Evolutionary conservation across 2,888 invertebrate genomes (phyloP).

Genomic region (Diplazon laetatorius): DNA sequence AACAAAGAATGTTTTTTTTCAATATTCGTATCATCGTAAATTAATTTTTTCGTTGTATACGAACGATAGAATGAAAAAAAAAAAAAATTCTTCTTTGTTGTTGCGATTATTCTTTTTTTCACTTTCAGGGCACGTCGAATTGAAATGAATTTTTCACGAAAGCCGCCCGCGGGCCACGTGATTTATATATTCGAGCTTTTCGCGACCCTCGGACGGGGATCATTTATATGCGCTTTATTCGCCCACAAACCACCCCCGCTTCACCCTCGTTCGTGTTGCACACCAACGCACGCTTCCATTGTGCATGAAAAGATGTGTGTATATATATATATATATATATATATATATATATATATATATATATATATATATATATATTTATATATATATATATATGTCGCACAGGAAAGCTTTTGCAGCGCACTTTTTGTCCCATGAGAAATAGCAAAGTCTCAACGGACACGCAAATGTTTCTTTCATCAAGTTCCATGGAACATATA

Average conservation of each 20-base stretch:
- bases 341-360: background rate
- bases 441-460: constrained; percentile 16
- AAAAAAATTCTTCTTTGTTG: too few species aligned
- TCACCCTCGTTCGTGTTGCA: background rate
- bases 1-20: too few species aligned
- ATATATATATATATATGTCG: background rate
- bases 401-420: too few species aligned
- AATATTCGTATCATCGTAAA: background rate
- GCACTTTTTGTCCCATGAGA: constrained; percentile 18
- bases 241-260: background rate
- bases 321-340: background rate
- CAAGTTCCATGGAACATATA: constrained; percentile 7
- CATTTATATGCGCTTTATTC: constrained; percentile 22
- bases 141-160: too few species aligned
- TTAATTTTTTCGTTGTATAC: background rate
- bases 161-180: too few species aligned
- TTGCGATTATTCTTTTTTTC: too few species aligned
- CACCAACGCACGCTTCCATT: background rate
- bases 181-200: background rate
- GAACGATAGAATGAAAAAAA: too few species aligned
- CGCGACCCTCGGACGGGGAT: background rate
- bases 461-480: constrained; percentile 50
- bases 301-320: too few species aligned
- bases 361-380: background rate
- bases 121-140: too few species aligned